These are phyloP conservation scores for Carpatolechia fugitivella DNA, from an alignment of 2,888 invertebrate genomes.

Conservation along the genomic window DNA sequence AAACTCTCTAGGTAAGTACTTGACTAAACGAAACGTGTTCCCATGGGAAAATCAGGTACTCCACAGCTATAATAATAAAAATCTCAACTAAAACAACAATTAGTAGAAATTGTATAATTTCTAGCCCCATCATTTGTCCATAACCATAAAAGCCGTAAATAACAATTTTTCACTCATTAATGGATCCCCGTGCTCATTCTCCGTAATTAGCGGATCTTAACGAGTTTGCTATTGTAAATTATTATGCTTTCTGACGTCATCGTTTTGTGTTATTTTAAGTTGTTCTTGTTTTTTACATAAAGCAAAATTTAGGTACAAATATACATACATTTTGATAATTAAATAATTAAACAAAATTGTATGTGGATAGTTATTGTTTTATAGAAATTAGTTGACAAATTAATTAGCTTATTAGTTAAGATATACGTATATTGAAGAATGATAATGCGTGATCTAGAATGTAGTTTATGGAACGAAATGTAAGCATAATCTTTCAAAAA, in stretches of 20 bases:
- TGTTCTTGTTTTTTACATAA: neutral
- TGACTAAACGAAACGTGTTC: no score
- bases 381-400: no score
- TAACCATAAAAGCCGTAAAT: constrained; percentile 29
- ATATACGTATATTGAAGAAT: no score
- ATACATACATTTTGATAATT: neutral
- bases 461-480: no score
- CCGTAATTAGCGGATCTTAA: constrained; percentile 32
- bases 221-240: constrained; percentile 27
- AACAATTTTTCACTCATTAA: constrained; percentile 34
- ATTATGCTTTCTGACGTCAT: constrained; percentile 18
- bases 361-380: no score
- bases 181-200: constrained; percentile 27
- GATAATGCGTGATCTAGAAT: no score
- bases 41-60: no score
- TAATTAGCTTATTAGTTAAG: no score
- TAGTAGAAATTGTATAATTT: constrained; percentile 16
- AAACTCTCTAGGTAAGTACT: no score
- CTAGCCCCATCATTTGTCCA: constrained; percentile 15
- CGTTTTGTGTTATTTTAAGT: constrained; percentile 10
- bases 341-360: no score
- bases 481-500: no score
- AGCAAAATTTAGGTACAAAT: neutral
- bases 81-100: constrained; percentile 8
- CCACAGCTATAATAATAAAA: neutral